Conservation (phyloP, 2,797 vertebrate genomes). For the Neoniphon sammara region DNA sequence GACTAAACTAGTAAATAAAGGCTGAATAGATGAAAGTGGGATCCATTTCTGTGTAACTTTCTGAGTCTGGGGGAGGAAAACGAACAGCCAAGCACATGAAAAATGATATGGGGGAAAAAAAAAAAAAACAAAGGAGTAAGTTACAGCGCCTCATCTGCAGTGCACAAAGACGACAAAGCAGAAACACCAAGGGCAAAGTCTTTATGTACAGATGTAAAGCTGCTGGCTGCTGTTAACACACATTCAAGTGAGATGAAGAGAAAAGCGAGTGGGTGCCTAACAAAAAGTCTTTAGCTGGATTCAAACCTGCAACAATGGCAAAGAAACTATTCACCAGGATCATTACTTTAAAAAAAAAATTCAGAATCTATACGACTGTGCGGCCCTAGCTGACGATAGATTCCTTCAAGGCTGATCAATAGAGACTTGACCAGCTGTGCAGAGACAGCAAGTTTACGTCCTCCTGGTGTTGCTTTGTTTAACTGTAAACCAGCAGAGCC, state of each 20-base stretch:
- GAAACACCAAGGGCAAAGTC: neutral
- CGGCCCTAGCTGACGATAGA: slow-evolving; percentile 9
- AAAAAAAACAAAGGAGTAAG: neutral
- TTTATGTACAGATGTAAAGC: too few relatives aligned
- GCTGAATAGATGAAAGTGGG: slow-evolving; percentile 11
- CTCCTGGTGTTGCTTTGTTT: too few relatives aligned
- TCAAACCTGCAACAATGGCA: too few relatives aligned
- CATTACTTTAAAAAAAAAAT: too few relatives aligned
- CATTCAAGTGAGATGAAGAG: neutral
- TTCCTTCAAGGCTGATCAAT: slow-evolving; percentile 29
- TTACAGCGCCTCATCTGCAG: neutral
- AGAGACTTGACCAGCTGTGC: slow-evolving; percentile 10
- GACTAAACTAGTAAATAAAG: slow-evolving; percentile 53
- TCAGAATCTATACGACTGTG: neutral
- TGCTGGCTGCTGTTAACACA: too few relatives aligned
- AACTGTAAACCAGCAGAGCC: too few relatives aligned
- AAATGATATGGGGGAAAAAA: too few relatives aligned
- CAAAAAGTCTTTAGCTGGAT: neutral
- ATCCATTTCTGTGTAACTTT: neutral
- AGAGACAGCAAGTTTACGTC: neutral
- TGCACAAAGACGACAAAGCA: neutral
- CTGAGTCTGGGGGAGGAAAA: neutral
- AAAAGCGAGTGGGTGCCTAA: neutral
- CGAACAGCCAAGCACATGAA: neutral
- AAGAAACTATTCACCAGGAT: neutral